These are phyloP conservation scores for Girardinichthys multiradiatus DNA, from an alignment of 2,113 vertebrate genomes.

Conservation along the genomic window DNA sequence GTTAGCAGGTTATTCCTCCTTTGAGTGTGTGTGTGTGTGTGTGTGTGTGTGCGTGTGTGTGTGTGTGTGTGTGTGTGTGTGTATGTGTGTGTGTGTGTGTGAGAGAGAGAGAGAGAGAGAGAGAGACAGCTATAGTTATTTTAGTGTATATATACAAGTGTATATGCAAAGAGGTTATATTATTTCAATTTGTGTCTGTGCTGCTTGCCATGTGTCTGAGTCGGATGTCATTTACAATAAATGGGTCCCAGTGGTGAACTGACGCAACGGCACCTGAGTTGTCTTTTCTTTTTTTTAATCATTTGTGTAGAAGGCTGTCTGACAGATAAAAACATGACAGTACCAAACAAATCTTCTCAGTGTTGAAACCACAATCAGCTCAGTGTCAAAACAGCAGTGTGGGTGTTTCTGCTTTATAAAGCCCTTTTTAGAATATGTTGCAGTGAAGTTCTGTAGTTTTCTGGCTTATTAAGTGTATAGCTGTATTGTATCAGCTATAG, in stretches of 20 bases:
- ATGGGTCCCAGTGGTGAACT: constrained; percentile 38
- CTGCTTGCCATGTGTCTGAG: not conserved
- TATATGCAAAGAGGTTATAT: constrained; percentile 19
- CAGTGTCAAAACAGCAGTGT: not conserved
- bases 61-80: not conserved
- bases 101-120: no score
- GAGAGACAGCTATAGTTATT: not conserved
- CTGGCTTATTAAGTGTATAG: not conserved
- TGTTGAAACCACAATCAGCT: constrained; percentile 7
- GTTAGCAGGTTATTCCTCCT: constrained; percentile 24
- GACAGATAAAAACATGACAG: constrained; percentile 8
- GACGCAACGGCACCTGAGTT: constrained; percentile 10
- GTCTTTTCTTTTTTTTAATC: constrained; percentile 19
- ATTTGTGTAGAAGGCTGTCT: not conserved
- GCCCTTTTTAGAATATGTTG: not conserved
- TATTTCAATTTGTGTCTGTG: constrained; percentile 9
- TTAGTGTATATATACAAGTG: constrained; percentile 4
- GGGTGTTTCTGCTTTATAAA: constrained; percentile 9
- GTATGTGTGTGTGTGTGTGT: not conserved
- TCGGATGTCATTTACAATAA: constrained; percentile 31
- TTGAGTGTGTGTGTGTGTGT: constrained; percentile 1
- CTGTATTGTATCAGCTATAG: not conserved
- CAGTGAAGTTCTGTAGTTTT: not conserved
- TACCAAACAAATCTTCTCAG: constrained; percentile 6
- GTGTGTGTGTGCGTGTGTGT: not conserved